Base-by-base conservation (phyloP, 2,888 invertebrate species). In the Andrena praecox region DNA sequence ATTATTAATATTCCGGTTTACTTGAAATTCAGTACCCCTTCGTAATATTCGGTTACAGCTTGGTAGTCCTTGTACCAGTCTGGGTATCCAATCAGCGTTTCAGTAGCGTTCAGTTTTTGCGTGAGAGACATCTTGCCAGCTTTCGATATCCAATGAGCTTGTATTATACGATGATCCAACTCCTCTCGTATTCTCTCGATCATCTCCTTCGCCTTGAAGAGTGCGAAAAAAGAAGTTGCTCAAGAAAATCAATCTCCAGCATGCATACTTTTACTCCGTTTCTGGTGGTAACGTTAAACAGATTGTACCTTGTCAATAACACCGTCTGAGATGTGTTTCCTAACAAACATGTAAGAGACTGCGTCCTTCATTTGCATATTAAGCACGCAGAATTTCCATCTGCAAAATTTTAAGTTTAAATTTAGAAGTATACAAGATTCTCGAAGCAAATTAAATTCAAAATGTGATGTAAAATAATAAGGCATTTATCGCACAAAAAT, bases 31-130 rank as follows among this genome's bases (percentile, higher is more conserved):
- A 5, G 0, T 85, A 87, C 89, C 70, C 63, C 76, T 50, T 80
- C 60, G 77, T 89, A 88, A 60, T 74, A 77, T 42, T 80, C 24
- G 10, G 31, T 74, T 6, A 89, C 50, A 12, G 73, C 82, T 1
- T 77, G 70, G 1, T 77, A 33, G 27, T 87, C 79, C 20, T 60
- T 87, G 42, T 89, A 89, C 88, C 88, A 89, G 0, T 81, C 73
- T 12, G 89, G 86, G 72, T 79, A 86, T 24, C 87, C 89, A 52
- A 88, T 77, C 20, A 79, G 70, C 1, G 70, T 68, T 27, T 60
- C 50, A 0, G 84, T 6, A 16, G 77, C 70, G 8, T 85, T 50
- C 70, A 84, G 64, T 62, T 89, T 89, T 8, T 82, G 69, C n/a
- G 16, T 50, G 42, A 85, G 63, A 2, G 42, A 20, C 1, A 33